Conservation (phyloP, 2,888 invertebrate genomes). For the Lamellibrachia satsuma region DNA sequence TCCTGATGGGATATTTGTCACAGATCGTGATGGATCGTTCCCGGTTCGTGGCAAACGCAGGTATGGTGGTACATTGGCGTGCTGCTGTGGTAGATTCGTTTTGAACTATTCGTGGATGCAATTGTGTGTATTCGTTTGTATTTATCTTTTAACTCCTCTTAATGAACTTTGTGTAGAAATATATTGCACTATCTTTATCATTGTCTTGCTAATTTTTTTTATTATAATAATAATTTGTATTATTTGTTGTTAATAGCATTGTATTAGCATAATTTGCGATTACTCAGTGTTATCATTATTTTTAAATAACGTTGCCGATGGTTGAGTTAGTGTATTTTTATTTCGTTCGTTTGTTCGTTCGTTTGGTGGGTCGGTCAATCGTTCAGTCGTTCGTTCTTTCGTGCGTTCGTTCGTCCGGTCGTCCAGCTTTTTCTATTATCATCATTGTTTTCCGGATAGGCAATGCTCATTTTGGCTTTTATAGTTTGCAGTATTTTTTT, state of each 20-base stretch:
- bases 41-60: slow-evolving; percentile 29
- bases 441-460: not conserved
- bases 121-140: not conserved
- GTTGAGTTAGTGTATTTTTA: not conserved
- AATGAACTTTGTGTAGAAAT: not conserved
- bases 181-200: not conserved
- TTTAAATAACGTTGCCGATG: not conserved
- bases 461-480: not conserved
- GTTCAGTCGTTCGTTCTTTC: not conserved
- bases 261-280: not conserved
- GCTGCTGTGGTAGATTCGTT: not conserved
- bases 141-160: not conserved
- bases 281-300: not conserved
- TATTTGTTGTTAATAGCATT: not conserved
- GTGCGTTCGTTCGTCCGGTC: not conserved
- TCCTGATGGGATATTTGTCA: slow-evolving; percentile 35
- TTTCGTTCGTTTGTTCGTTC: not conserved
- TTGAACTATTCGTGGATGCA: not conserved
- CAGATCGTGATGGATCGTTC: slow-evolving; percentile 36
- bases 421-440: not conserved
- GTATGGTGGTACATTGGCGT: not conserved
- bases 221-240: not conserved
- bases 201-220: not conserved
- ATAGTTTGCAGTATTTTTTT: not conserved
- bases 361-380: too few species aligned